Evolutionary conservation across 1,140 invertebrate species (phyloP).

Genomic region (Pseudomyrmex flavicornis): DNA sequence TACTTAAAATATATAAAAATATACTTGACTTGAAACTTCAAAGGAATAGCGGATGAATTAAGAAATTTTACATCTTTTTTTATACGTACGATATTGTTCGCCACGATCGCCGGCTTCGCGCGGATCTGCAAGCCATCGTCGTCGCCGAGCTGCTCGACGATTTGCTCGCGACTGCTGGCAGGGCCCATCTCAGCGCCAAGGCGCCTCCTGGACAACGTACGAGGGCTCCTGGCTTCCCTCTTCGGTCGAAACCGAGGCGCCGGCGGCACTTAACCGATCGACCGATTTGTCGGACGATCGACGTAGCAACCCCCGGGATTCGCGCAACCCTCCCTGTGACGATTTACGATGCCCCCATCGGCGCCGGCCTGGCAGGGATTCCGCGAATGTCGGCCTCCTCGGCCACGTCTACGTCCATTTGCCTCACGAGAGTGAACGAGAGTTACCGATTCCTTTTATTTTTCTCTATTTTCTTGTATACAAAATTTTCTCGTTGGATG

Average conservation of each 20-base stretch:
- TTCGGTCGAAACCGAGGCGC: slow-evolving; percentile 34
- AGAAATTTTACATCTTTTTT: neutral
- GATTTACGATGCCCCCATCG: slow-evolving; percentile 59
- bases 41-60: neutral
- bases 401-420: slow-evolving; percentile 45
- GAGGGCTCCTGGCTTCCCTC: neutral
- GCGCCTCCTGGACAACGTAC: slow-evolving; percentile 50
- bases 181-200: slow-evolving; percentile 81
- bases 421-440: slow-evolving; percentile 10
- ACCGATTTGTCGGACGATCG: slow-evolving; percentile 43
- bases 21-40: too few species aligned
- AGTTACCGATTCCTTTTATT: neutral
- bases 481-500: neutral
- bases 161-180: slow-evolving; percentile 82
- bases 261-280: slow-evolving; percentile 35
- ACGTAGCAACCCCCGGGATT: slow-evolving; percentile 37
- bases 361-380: neutral
- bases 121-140: slow-evolving; percentile 82
- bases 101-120: slow-evolving; percentile 68
- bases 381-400: slow-evolving; percentile 64
- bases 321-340: slow-evolving; percentile 41
- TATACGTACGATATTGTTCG: slow-evolving; percentile 78
- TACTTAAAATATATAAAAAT: too few species aligned
- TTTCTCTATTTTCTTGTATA: neutral
- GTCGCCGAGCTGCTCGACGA: slow-evolving; percentile 80